Evolutionary conservation across 2,113 vertebrate species (phyloP), one percentile per base, ranked within the genome.

Genomic region (Hydrochoerus hydrochaeris): DNA sequence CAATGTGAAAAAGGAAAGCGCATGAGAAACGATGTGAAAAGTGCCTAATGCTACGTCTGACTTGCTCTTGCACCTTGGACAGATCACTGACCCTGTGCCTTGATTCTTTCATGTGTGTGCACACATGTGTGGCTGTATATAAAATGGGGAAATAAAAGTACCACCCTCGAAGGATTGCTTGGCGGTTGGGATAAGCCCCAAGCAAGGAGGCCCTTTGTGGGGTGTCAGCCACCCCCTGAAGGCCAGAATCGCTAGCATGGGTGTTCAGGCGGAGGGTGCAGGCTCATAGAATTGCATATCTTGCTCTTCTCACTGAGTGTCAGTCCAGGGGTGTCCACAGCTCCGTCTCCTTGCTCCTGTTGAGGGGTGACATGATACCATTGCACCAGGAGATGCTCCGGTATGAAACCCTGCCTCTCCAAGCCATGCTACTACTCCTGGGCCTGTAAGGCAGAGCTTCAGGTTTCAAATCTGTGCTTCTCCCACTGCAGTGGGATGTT

Each of bases 321-420:
- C 1, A 8, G 0, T 17, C 81, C 73, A 44, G 73, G 41, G n/a
- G 38, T 1, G 0, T 7, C 38, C 3, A 44, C 30, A 0, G 16
- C 17, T 11, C 17, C 46, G 10, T 78, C 75, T 12, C 17, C 84
- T 67, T 32, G 9, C 28, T 35, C 28, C 10, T 52, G 0, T 10
- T 12, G 1, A 52, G 1, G 1, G 73, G 22, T 24, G 35, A 38
- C 81, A 7, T 17, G 57, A 78, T 14, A 32, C 28, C 19, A 19
- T 77, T 20, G 7, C 1, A 0, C 0, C 7, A 57, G 0, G 58
- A 19, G 0, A 13, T 0, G 57, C 38, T 13, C 0, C 1, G 0
- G 19, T 13, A 26, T 1, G 2, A 41, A 7, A 49, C n/a, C 49
- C 63, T 3, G 22, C 35, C 26, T 0, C 12, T 52, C 71, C 80